A percentile compares a stretch with the other conserved stretches of the same genome.
These are phyloP conservation scores for Torymus aiolomorphi DNA, from an alignment of 2,888 invertebrate genomes.

Conservation along the genomic window DNA sequence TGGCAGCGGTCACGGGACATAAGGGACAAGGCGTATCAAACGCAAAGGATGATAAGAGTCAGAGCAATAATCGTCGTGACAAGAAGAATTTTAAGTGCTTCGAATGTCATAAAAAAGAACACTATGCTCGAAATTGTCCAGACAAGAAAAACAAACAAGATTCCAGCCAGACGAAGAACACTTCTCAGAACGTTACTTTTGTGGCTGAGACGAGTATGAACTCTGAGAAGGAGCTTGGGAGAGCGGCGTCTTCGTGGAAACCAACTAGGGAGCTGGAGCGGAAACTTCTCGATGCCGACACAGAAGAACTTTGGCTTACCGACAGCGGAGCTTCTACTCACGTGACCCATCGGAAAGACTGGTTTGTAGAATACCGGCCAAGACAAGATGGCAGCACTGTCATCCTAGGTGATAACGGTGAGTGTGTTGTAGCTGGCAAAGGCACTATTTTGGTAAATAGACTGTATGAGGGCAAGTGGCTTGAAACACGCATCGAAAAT, in stretches of 20 bases:
- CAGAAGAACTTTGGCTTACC: slow-evolving; percentile 4
- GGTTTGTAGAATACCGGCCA: too few species aligned
- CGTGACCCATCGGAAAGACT: background rate
- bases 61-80: background rate
- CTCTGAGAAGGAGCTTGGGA: too few species aligned
- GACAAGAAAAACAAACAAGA: too few species aligned
- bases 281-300: background rate
- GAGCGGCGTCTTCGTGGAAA: too few species aligned
- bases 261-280: background rate
- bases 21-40: background rate
- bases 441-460: background rate
- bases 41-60: background rate
- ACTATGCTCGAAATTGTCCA: background rate
- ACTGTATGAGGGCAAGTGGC: background rate
- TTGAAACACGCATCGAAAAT: slow-evolving; percentile 1
- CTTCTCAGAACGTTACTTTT: too few species aligned
- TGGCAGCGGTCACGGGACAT: background rate
- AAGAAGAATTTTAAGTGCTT: background rate
- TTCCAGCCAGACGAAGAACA: too few species aligned
- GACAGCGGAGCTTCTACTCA: background rate
- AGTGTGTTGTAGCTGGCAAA: background rate
- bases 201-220: too few species aligned
- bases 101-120: background rate
- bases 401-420: background rate
- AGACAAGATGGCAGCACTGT: slow-evolving; percentile 13